Base-by-base conservation (phyloP, 2,797 vertebrate species). In the Eremophila alpestris region DNA sequence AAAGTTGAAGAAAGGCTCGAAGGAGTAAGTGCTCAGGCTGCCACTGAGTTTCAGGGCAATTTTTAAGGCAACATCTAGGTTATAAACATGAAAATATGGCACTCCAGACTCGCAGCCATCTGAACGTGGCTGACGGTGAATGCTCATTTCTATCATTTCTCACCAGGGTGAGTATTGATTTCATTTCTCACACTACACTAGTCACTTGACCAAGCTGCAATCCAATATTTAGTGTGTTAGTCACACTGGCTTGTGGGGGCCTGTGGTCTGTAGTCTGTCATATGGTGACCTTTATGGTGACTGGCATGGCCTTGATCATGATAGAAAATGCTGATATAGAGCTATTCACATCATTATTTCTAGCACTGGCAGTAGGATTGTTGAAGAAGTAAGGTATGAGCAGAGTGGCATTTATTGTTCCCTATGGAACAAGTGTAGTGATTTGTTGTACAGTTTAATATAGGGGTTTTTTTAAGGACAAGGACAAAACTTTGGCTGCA, bases 81-180 rank as follows among this genome's bases (percentile, higher is more conserved):
- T 79, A 91, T 6, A 34, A 87, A 73, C 30, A 46, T 5, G 67
- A 87, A 89, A 93, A 92, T 60, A 69, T 34, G 65, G 43, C 69
- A 79, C 45, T 91, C 69, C 74, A 91, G 83, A 84, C 83, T 73
- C 43, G 2, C 82, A 74, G 74, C 63, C 74, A 59, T 65, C 87
- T 88, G 79, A 96, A 63, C 0, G 3, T 40, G 85, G 87, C 87
- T 6, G 5, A 64, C 1, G 0, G 63, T 43, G 63, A 71, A 93
- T 84, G 93, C 45, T 87, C 82, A 81, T 83, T 93, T 93, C 83
- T 82, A 73, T 63, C 34, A 56, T 91, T 95, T 94, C 82, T 96
- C 95, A 94, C 73, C 41, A 71, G 63, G 34, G 76, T 13, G 48
- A 84, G 71, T 77, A 94, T 90, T 84, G 90, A 95, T 94, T 95